Evolutionary conservation across 1,140 invertebrate species (phyloP).

Genomic region (Lepidurus apus): DNA sequence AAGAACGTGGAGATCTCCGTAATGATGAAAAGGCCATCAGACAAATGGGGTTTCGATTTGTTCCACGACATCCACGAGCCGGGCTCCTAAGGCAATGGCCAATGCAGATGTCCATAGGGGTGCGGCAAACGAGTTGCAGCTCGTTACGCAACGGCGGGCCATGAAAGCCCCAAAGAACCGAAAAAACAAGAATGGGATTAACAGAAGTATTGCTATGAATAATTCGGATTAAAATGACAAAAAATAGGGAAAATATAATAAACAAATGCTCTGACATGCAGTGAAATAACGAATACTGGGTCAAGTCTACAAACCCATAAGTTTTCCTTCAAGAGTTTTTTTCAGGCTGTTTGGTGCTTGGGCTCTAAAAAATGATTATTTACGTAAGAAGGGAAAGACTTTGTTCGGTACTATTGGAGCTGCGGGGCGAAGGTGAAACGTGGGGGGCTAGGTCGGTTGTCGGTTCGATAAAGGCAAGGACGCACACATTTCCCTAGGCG

Average conservation of each 20-base stretch:
- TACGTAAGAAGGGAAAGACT: background rate
- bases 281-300: too few species aligned
- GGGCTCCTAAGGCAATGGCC: background rate
- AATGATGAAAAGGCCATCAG: conserved; percentile 8
- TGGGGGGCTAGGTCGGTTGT: background rate
- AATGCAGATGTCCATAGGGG: conserved; percentile 9
- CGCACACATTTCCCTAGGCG: background rate
- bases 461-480: conserved; percentile 7
- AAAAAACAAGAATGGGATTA: background rate
- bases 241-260: too few species aligned
- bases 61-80: background rate
- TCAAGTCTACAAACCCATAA: background rate
- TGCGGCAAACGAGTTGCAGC: background rate
- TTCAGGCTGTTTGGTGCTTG: background rate
- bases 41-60: conserved; percentile 5
- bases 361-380: background rate
- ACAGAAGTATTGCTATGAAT: too few species aligned
- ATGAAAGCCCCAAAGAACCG: background rate
- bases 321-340: background rate
- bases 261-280: too few species aligned
- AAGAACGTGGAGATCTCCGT: background rate
- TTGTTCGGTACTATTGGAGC: background rate
- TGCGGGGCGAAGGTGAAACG: background rate
- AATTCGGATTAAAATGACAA: too few species aligned
- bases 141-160: background rate